Conservation (phyloP, 2,888 invertebrate species). For the Acrobasis repandana region DNA sequence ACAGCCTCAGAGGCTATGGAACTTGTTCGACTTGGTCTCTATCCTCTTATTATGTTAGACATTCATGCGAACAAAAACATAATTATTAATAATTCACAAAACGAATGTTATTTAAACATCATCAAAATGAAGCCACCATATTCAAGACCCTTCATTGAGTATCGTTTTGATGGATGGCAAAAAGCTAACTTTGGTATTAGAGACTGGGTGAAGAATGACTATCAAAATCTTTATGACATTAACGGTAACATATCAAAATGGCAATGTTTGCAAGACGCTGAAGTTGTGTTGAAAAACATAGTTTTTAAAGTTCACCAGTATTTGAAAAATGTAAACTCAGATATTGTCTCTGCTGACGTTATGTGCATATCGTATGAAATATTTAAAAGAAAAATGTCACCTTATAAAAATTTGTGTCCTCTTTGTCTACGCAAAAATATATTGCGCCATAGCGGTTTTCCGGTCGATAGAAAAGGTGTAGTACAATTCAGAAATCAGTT, state of each 20-base stretch:
- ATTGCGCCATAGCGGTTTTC: slow-evolving; percentile 63
- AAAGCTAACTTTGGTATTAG: slow-evolving; percentile 55
- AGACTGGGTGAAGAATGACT: slow-evolving; percentile 77
- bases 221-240: slow-evolving; percentile 79
- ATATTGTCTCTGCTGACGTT: slow-evolving; percentile 72
- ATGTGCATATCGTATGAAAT: slow-evolving; percentile 82
- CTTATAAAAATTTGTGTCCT: slow-evolving; percentile 82
- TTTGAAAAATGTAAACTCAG: slow-evolving; percentile 66
- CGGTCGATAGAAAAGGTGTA: slow-evolving; percentile 79
- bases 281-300: slow-evolving; percentile 55
- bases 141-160: slow-evolving; percentile 59
- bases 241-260: slow-evolving; percentile 79
- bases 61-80: slow-evolving; percentile 61
- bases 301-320: slow-evolving; percentile 77
- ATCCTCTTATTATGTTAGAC: slow-evolving; percentile 83
- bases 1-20: slow-evolving; percentile 73
- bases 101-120: slow-evolving; percentile 57
- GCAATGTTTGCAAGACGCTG: slow-evolving; percentile 75
- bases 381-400: slow-evolving; percentile 75
- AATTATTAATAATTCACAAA: slow-evolving; percentile 63
- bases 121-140: slow-evolving; percentile 62
- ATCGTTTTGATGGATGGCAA: slow-evolving; percentile 71
- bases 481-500: slow-evolving; percentile 79
- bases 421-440: slow-evolving; percentile 74
- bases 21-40: slow-evolving; percentile 75